Evolutionary conservation across 2,113 vertebrate genomes (phyloP).

Genomic region (Cryptoleucopteryx plumbea): DNA sequence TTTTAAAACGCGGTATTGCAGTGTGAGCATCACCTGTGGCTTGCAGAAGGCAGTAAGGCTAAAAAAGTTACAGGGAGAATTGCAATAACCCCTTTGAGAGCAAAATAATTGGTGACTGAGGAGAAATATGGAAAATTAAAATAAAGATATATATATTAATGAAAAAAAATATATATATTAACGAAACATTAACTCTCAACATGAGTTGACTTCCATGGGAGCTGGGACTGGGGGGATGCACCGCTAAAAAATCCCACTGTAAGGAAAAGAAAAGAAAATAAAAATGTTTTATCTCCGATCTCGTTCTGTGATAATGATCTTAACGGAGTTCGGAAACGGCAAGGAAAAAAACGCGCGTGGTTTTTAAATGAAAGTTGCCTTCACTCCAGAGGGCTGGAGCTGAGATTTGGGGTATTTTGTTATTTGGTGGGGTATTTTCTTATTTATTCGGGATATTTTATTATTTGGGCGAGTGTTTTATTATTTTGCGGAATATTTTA

Average conservation of each 20-base stretch:
- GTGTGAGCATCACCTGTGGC: background rate
- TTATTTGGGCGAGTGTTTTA: background rate
- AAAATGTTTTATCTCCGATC: constrained; percentile 1
- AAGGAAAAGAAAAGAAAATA: background rate
- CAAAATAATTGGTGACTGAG: background rate
- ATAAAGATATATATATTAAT: background rate
- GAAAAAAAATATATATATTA: background rate
- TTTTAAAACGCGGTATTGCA: accelerated
- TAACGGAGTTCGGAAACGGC: background rate
- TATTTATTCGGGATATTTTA: background rate
- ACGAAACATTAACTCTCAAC: constrained; percentile 47
- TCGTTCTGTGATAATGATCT: constrained; percentile 24
- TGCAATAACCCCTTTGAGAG: background rate
- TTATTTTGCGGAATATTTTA: background rate
- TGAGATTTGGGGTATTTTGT: background rate
- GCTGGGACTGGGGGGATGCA: background rate
- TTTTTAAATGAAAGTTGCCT: constrained; percentile 5
- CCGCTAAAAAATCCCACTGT: background rate
- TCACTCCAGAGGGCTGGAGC: background rate
- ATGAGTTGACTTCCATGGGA: background rate
- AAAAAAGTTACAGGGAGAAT: background rate
- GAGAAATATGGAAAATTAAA: background rate
- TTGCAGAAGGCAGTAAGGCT: background rate
- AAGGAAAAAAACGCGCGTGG: background rate
- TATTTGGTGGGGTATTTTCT: background rate